Percentiles rank a stretch among this genome's conserved stretches.
These are phyloP conservation scores for Drosophila pruinosa DNA, from an alignment of 1,140 invertebrate genomes.

Conservation along the genomic window DNA sequence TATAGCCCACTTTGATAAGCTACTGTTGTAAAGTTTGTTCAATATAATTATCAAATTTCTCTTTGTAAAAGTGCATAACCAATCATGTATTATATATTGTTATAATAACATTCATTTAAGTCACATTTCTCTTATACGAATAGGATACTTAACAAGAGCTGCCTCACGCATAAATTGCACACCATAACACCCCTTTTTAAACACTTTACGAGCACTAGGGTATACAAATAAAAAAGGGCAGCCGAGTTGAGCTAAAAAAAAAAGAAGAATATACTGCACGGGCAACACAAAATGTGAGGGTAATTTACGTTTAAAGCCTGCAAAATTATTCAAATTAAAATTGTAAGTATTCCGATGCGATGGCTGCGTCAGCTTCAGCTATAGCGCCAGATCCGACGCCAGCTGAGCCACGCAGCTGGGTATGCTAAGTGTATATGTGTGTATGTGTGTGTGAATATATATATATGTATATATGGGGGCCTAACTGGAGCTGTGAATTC, in stretches of 20 bases:
- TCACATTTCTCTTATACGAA: not conserved
- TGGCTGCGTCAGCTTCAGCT: conserved; percentile 51
- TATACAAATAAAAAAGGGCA: conserved; percentile 26
- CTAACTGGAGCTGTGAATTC: conserved; percentile 7
- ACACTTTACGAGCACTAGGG: not conserved
- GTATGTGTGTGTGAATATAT: not conserved
- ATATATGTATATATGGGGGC: not conserved
- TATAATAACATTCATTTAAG: not conserved
- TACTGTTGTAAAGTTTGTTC: too few species aligned
- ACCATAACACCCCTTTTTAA: not conserved
- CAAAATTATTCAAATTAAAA: conserved; percentile 81
- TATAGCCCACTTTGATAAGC: too few species aligned
- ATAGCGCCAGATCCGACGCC: conserved; percentile 19
- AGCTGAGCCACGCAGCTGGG: conserved; percentile 21
- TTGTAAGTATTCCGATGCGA: conserved; percentile 78
- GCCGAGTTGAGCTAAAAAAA: conserved; percentile 9
- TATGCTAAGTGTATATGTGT: not conserved
- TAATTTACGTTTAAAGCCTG: conserved; percentile 81
- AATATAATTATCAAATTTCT: too few species aligned
- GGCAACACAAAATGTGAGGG: conserved; percentile 58
- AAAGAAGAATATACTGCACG: conserved; percentile 48
- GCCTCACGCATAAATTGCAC: not conserved
- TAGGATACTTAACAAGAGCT: not conserved
- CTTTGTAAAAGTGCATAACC: too few species aligned
- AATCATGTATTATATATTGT: too few species aligned